Evolutionary conservation across 2,888 invertebrate species (phyloP).

Genomic region (Phaedon cochleariae): DNA sequence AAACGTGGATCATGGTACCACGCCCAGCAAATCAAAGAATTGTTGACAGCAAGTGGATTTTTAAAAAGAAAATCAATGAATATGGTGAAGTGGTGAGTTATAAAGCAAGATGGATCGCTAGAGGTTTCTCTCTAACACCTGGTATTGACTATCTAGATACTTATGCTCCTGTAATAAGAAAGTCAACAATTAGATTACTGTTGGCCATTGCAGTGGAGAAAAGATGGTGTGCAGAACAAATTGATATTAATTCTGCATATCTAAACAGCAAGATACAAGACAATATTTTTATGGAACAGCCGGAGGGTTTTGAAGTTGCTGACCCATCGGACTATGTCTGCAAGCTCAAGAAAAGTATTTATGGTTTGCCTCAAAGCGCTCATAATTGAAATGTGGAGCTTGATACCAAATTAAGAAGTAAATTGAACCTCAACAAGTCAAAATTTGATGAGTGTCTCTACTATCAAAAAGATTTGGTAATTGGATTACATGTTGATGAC

Average conservation of each 20-base stretch:
- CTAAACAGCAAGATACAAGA: not conserved
- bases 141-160: not conserved
- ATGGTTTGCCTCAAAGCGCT: not conserved
- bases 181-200: not conserved
- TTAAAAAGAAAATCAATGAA: not conserved
- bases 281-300: not conserved
- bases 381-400: not conserved
- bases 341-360: not conserved
- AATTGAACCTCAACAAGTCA: too few relatives aligned
- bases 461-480: too few relatives aligned
- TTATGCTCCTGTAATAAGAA: not conserved
- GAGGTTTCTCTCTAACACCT: not conserved
- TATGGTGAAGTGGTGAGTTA: not conserved
- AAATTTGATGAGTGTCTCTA: too few relatives aligned
- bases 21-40: not conserved
- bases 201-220: not conserved
- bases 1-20: not conserved
- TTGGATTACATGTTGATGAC: too few relatives aligned
- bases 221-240: not conserved
- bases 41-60: too few relatives aligned
- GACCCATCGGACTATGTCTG: not conserved
- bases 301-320: not conserved
- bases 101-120: not conserved
- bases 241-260: not conserved
- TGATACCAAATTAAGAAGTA: too few relatives aligned